Evolutionary conservation across 2,888 invertebrate genomes (phyloP).

Genomic region (Temnothorax rugatulus): DNA sequence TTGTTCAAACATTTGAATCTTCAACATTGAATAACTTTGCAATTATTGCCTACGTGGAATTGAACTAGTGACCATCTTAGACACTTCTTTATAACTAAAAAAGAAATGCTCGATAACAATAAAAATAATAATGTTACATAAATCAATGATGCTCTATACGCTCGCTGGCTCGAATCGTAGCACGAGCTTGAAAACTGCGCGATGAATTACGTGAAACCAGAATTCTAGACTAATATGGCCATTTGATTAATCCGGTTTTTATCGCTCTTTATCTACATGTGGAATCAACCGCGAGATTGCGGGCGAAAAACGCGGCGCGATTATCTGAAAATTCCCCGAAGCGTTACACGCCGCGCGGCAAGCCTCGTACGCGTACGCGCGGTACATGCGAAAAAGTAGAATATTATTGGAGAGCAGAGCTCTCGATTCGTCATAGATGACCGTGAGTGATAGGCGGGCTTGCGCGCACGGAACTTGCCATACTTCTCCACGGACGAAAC

Average conservation of each 20-base stretch:
- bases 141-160: neutral
- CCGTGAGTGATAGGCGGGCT: constrained; percentile 54
- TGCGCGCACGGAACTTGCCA: constrained; percentile 44
- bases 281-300: constrained; percentile 55
- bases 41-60: neutral
- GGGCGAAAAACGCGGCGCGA: constrained; percentile 51
- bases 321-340: constrained; percentile 59
- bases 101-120: neutral
- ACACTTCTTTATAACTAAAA: neutral
- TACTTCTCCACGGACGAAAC: constrained; percentile 37
- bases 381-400: constrained; percentile 45
- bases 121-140: neutral
- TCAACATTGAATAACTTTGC: neutral
- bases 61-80: neutral
- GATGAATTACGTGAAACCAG: constrained; percentile 39
- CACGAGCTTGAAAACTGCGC: constrained; percentile 17
- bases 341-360: constrained; percentile 43
- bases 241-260: constrained; percentile 57
- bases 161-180: constrained; percentile 4
- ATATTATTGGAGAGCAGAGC: constrained; percentile 53
- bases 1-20: neutral
- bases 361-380: constrained; percentile 46
- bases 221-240: constrained; percentile 52
- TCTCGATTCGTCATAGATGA: constrained; percentile 57
- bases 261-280: constrained; percentile 52